phyloP scores from a whole-genome alignment of 2,113 vertebrate genomes.

The Henicopernis longicauda region DNA sequence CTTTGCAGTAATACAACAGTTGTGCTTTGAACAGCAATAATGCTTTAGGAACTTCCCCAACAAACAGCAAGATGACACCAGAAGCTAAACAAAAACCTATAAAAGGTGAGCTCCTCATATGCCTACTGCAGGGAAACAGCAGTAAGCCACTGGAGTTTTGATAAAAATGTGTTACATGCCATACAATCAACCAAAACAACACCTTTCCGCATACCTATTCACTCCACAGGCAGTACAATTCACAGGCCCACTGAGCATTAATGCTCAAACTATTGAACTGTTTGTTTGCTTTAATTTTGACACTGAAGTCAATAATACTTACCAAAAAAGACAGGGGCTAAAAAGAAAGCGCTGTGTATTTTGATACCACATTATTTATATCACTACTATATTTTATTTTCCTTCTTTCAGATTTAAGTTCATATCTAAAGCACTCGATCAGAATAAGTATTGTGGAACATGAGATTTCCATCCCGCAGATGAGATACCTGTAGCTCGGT shows the following conservation, averaged over 20 bases:
- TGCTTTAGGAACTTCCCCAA: background rate
- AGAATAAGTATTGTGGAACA: background rate
- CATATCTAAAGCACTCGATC: background rate
- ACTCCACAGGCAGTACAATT: background rate
- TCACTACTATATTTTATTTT: background rate
- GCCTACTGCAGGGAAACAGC: background rate
- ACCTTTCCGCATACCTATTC: background rate
- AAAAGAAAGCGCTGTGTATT: background rate
- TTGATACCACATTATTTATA: background rate
- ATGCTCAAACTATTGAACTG: background rate
- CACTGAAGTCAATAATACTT: background rate
- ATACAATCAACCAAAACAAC: background rate
- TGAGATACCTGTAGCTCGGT: background rate
- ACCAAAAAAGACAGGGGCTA: background rate
- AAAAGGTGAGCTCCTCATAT: background rate
- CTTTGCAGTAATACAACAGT: background rate
- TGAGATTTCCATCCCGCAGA: background rate
- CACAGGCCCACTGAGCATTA: background rate
- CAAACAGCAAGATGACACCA: background rate
- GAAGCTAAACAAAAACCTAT: background rate
- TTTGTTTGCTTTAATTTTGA: background rate
- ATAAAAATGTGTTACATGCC: background rate
- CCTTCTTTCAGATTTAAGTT: background rate
- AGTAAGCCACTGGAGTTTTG: background rate
- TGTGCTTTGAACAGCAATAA: background rate